Evolutionary conservation across 64 coral and sea anemone genomes (phyloP).

Genomic region (Montipora capricornis): DNA sequence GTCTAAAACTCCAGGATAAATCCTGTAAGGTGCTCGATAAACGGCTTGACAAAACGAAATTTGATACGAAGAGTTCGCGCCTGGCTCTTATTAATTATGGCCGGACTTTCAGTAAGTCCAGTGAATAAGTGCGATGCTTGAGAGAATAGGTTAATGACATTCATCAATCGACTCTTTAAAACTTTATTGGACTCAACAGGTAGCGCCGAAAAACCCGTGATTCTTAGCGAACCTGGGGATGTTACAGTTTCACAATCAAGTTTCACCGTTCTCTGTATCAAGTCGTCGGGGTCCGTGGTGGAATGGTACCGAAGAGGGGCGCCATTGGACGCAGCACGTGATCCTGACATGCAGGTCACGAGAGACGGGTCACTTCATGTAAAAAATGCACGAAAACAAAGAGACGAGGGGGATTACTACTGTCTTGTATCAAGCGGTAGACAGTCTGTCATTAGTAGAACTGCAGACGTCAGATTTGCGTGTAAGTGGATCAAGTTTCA

Average conservation of each 20-base stretch:
- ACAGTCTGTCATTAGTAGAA: conserved; percentile 62
- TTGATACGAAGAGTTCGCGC: no score
- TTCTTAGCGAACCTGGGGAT: conserved; percentile 72
- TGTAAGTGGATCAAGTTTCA: conserved; percentile 63
- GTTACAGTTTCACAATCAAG: conserved; percentile 35
- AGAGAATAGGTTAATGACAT: no score
- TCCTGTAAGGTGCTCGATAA: no score
- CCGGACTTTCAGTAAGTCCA: no score
- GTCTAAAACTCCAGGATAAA: no score
- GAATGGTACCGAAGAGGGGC: conserved; percentile 67
- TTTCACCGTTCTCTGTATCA: conserved; percentile 79
- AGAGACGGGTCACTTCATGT: conserved; percentile 81
- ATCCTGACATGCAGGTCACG: conserved; percentile 50
- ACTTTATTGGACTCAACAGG: conserved; percentile 21
- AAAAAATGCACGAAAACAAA: conserved; percentile 52
- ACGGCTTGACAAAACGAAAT: no score
- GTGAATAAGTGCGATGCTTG: neutral
- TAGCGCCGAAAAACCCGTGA: conserved; percentile 36
- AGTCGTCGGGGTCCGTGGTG: conserved; percentile 43
- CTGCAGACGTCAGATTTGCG: conserved; percentile 75
- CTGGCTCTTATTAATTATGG: no score
- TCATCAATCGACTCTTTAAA: neutral
- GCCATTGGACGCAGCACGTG: conserved; percentile 35
- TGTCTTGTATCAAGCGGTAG: conserved; percentile 72
- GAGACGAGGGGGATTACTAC: conserved; percentile 79